phyloP scores from a whole-genome alignment of 2,888 invertebrate genomes.

The Helicoverpa assulta region DNA sequence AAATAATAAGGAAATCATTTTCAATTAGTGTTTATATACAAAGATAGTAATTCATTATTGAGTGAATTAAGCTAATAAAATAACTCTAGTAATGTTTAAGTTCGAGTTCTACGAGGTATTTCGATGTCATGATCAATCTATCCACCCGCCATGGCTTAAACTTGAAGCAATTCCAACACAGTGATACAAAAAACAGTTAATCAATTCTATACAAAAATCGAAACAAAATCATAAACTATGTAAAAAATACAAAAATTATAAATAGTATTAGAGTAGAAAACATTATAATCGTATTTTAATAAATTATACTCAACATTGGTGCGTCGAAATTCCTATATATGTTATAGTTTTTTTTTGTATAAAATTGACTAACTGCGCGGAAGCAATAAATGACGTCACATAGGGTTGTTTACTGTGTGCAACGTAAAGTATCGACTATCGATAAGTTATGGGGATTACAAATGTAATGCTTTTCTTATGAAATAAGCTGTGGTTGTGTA shows the following conservation, averaged over 20 bases:
- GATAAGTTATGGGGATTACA: slow-evolving; percentile 35
- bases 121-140: not conserved
- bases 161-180: slow-evolving; percentile 4
- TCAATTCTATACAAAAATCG: slow-evolving; percentile 50
- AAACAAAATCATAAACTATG: slow-evolving; percentile 16
- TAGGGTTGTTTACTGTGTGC: slow-evolving; percentile 49
- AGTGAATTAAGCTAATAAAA: no score
- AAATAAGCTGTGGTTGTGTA: slow-evolving; percentile 85
- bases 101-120: not conserved
- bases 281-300: slow-evolving; percentile 52
- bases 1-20: no score
- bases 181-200: slow-evolving; percentile 25
- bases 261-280: slow-evolving; percentile 50
- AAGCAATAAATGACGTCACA: slow-evolving; percentile 8
- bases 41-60: no score
- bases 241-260: slow-evolving; percentile 23
- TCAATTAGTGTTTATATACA: no score
- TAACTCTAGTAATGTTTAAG: not conserved
- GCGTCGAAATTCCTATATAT: slow-evolving; percentile 40
- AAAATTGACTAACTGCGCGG: slow-evolving; percentile 49
- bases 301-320: slow-evolving; percentile 48
- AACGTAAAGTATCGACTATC: slow-evolving; percentile 44
- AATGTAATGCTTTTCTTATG: slow-evolving; percentile 79
- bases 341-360: slow-evolving; percentile 25
- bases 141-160: slow-evolving; percentile 42